Evolutionary conservation across 2,797 vertebrate species (phyloP).

Genomic region (Tapirus indicus): DNA sequence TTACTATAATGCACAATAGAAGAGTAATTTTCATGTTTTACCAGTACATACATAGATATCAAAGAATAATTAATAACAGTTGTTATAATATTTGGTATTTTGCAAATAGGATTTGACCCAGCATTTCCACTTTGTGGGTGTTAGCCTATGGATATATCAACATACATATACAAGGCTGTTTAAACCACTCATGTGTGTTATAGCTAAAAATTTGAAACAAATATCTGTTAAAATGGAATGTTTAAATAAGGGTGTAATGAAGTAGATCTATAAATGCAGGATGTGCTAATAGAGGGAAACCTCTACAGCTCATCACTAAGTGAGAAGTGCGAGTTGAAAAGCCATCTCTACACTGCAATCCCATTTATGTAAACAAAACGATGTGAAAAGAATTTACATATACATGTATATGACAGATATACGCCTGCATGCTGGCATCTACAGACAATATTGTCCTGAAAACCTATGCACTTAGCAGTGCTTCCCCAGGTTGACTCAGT

Average conservation of each 20-base stretch:
- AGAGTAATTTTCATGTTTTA: slow-evolving; percentile 5
- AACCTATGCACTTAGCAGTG: not conserved
- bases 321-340: not conserved
- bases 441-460: not conserved
- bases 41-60: not conserved
- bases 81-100: not conserved
- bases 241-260: not conserved
- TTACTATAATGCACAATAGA: not conserved
- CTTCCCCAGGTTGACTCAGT: not conserved
- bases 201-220: not conserved
- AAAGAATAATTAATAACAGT: not conserved
- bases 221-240: not conserved
- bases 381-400: not conserved
- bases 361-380: not conserved
- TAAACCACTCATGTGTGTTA: not conserved
- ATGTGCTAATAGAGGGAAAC: not conserved
- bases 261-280: not conserved
- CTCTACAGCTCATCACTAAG: not conserved
- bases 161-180: not conserved
- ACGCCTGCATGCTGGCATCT: not conserved
- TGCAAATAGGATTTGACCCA: not conserved
- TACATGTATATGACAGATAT: no score
- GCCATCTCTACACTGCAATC: not conserved
- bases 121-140: not conserved
- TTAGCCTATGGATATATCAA: not conserved